These are phyloP conservation scores for Crocuta crocuta DNA, from an alignment of 2,113 vertebrate species.

Conservation along the genomic window DNA sequence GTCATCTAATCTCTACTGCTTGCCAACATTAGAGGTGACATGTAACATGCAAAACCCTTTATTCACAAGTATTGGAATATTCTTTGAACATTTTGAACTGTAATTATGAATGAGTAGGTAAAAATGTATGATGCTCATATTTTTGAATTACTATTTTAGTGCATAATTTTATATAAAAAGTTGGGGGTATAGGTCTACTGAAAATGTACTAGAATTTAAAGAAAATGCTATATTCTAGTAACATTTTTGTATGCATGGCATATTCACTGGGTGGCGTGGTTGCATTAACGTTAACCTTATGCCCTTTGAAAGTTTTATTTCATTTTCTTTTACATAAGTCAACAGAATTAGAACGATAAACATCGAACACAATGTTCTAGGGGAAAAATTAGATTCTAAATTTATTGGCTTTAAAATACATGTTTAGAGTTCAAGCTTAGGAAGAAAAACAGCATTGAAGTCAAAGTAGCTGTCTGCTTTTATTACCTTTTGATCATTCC, in stretches of 20 bases:
- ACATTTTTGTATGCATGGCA: background rate
- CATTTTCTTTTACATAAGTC: background rate
- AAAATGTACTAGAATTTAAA: background rate
- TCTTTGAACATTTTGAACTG: background rate
- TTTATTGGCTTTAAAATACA: background rate
- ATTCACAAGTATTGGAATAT: background rate
- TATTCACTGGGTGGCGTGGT: conserved; percentile 67
- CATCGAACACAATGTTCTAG: background rate
- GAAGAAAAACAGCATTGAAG: background rate
- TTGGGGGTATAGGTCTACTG: background rate
- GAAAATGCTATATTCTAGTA: background rate
- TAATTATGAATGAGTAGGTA: background rate
- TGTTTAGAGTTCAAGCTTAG: background rate
- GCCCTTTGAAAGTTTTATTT: background rate
- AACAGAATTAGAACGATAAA: background rate
- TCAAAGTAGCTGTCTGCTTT: background rate
- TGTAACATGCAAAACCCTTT: background rate
- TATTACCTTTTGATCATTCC: background rate
- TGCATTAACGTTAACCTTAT: background rate
- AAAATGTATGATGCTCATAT: background rate
- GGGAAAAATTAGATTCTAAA: background rate
- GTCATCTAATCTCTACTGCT: background rate
- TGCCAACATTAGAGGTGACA: background rate
- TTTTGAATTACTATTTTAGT: background rate
- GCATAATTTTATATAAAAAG: background rate